phyloP scores from a whole-genome alignment of 2,888 invertebrate species.

The Lasioglossum pauxillum region DNA sequence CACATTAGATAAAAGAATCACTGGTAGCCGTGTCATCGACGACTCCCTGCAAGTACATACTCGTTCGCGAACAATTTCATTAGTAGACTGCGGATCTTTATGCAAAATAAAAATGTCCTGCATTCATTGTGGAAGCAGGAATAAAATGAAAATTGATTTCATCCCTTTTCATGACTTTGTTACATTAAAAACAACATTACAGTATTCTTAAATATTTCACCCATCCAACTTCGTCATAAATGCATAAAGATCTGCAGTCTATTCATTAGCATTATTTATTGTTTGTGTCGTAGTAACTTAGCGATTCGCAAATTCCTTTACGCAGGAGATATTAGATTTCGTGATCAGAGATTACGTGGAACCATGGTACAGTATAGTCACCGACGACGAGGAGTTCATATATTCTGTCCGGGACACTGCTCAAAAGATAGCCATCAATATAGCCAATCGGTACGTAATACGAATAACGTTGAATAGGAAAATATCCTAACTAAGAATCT shows the following conservation, averaged over 20 bases:
- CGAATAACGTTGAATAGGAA: fast-evolving
- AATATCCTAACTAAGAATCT: neutral
- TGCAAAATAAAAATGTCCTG: no score
- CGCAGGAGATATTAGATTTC: slow-evolving; percentile 90
- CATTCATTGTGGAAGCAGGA: no score
- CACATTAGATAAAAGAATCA: slow-evolving; percentile 88
- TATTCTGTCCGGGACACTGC: slow-evolving; percentile 89
- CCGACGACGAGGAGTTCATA: slow-evolving; percentile 91
- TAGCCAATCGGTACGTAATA: slow-evolving; percentile 85
- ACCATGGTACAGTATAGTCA: slow-evolving; percentile 89
- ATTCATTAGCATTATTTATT: slow-evolving; percentile 8
- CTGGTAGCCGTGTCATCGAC: slow-evolving; percentile 94
- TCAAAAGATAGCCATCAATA: slow-evolving; percentile 89
- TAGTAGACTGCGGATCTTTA: no score
- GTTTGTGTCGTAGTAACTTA: slow-evolving; percentile 8
- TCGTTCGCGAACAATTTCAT: slow-evolving; percentile 32
- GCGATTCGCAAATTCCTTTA: slow-evolving; percentile 23
- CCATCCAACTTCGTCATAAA: no score
- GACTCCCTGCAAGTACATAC: slow-evolving; percentile 89
- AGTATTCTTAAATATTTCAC: no score
- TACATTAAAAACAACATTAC: no score
- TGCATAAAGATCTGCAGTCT: no score
- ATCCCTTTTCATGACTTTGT: no score
- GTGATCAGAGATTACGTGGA: slow-evolving; percentile 93
- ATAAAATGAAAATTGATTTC: no score